A percentile compares a stretch with the other conserved stretches of the same genome.
phyloP scores from a whole-genome alignment of 2,797 vertebrate species.

The Chaunax sp. region DNA sequence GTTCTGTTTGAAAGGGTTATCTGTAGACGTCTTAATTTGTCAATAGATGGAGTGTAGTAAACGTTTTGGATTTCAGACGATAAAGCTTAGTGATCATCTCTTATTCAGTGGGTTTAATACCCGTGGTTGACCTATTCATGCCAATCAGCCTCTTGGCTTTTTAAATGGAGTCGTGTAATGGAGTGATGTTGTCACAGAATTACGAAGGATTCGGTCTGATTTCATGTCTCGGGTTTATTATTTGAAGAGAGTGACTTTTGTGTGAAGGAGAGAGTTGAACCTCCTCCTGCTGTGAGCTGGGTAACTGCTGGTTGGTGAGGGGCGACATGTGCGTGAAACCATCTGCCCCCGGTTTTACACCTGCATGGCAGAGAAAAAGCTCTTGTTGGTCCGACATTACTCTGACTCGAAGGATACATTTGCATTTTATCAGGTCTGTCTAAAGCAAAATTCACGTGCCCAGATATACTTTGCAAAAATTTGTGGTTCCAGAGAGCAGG shows the following conservation, averaged over 20 bases:
- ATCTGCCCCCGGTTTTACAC: slow-evolving; percentile 41
- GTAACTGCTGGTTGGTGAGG: slow-evolving; percentile 32
- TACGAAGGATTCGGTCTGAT: slow-evolving; percentile 68
- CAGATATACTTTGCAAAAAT: neutral
- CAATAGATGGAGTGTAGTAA: slow-evolving; percentile 46
- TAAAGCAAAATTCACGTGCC: neutral
- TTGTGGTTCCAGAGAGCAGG: no score
- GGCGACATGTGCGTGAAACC: no score
- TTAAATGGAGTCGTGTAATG: slow-evolving; percentile 54
- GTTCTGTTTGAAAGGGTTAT: slow-evolving; percentile 43
- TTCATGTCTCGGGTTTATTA: slow-evolving; percentile 56
- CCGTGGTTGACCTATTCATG: slow-evolving; percentile 52
- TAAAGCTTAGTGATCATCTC: slow-evolving; percentile 50
- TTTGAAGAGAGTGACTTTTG: slow-evolving; percentile 42
- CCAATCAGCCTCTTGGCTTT: slow-evolving; percentile 53
- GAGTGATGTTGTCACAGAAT: slow-evolving; percentile 58
- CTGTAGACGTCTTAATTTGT: slow-evolving; percentile 48
- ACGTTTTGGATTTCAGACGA: slow-evolving; percentile 45
- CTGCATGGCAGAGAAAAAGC: slow-evolving; percentile 16
- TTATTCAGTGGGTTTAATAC: slow-evolving; percentile 50
- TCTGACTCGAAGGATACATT: neutral
- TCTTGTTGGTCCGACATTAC: neutral
- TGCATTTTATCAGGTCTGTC: neutral
- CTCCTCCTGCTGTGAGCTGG: slow-evolving; percentile 40
- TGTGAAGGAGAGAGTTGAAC: slow-evolving; percentile 4